phyloP scores from a whole-genome alignment of 1,140 invertebrate genomes.

The Oppia nitens region DNA sequence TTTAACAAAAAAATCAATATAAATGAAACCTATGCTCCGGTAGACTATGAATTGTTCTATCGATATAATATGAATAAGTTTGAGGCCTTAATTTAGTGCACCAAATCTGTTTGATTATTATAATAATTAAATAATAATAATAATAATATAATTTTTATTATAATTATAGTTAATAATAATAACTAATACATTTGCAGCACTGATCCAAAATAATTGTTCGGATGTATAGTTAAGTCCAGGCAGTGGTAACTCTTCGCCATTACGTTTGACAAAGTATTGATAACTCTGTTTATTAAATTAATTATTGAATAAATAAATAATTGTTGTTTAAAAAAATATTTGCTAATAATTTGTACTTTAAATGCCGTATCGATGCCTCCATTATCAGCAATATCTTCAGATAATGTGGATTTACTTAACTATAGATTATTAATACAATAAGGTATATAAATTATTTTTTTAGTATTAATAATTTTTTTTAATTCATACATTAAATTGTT shows the following conservation, averaged over 20 bases:
- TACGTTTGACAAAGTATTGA: slow-evolving; percentile 22
- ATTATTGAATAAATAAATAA: slow-evolving; percentile 4
- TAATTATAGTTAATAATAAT: no score
- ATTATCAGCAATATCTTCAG: slow-evolving; percentile 15
- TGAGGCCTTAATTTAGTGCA: slow-evolving; percentile 42
- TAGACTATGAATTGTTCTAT: slow-evolving; percentile 24
- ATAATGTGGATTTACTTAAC: slow-evolving; percentile 1
- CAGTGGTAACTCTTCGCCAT: slow-evolving; percentile 33
- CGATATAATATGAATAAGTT: slow-evolving; percentile 35
- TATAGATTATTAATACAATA: not conserved
- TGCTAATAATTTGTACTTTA: not conserved
- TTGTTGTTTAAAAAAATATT: no score
- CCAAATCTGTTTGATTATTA: slow-evolving; percentile 31
- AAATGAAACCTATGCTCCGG: slow-evolving; percentile 6
- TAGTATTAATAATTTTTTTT: not conserved
- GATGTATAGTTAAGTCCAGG: slow-evolving; percentile 58
- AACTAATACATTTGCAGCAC: slow-evolving; percentile 60
- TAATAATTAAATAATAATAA: no score
- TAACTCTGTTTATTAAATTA: slow-evolving; percentile 17
- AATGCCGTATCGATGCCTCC: slow-evolving; percentile 7
- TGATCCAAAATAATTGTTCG: slow-evolving; percentile 69
- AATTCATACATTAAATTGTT: slow-evolving; percentile 34
- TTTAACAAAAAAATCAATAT: not conserved
- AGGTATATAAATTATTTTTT: not conserved
- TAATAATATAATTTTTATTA: not conserved